Conservation (phyloP, 64 coral and sea anemone genomes). For the Cladopsammia gracilis region DNA sequence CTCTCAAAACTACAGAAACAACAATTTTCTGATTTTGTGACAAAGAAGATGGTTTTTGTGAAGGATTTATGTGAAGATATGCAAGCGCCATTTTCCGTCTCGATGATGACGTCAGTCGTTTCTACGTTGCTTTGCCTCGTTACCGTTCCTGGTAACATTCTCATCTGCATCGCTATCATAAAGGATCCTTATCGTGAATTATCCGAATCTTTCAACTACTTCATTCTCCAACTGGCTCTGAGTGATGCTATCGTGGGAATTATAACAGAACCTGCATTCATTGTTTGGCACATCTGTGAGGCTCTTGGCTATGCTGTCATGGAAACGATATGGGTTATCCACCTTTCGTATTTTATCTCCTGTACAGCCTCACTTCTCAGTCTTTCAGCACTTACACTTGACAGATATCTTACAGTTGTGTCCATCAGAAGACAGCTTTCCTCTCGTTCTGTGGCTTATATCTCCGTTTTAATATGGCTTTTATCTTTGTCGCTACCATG, state of each 20-base stretch:
- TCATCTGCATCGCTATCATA: constrained; percentile 57
- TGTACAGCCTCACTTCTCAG: constrained; percentile 75
- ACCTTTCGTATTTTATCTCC: constrained; percentile 66
- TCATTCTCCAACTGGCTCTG: constrained; percentile 66
- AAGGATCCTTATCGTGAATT: constrained; percentile 61
- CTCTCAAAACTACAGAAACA: too few species aligned
- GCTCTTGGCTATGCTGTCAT: constrained; percentile 29
- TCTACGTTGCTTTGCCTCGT: constrained; percentile 33
- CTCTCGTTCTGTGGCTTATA: constrained; percentile 42
- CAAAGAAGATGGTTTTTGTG: constrained; percentile 61
- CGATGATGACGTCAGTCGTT: constrained; percentile 24
- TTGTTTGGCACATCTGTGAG: constrained; percentile 55
- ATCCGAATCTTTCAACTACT: constrained; percentile 67
- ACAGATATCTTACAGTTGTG: constrained; percentile 85
- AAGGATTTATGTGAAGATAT: constrained; percentile 63
- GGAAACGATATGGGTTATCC: constrained; percentile 46
- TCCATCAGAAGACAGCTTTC: constrained; percentile 74
- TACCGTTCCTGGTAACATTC: constrained; percentile 69
- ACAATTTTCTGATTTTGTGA: too few species aligned
- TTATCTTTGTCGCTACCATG: constrained; percentile 51
- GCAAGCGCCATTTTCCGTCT: constrained; percentile 23
- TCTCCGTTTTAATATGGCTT: constrained; percentile 75
- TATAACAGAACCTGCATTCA: constrained; percentile 56
- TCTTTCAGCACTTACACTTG: constrained; percentile 72
- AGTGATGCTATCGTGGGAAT: constrained; percentile 67